Base-by-base conservation (phyloP, 2,113 vertebrate species). In the Coreoperca whiteheadi region DNA sequence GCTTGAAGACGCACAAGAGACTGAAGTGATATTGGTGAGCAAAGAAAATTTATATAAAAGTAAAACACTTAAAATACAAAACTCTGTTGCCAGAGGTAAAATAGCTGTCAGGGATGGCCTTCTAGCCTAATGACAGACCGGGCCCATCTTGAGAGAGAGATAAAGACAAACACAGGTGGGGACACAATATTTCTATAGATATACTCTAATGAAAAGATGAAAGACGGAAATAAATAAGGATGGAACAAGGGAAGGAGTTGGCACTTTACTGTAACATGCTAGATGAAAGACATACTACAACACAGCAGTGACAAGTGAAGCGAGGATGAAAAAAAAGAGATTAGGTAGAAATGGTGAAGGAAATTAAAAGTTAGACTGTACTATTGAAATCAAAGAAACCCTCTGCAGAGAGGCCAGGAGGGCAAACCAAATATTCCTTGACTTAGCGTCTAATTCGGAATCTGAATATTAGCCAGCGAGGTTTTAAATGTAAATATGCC, bases 401-500 rank as follows among this genome's bases (percentile, higher is more conserved):
- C 90, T 89, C 88, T 0, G 74, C 93, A 89, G 95, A 95, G 96
- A 96, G 97, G 97, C 95, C 96, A 96, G 91, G 94, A 96, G 97
- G 97, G 95, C 97, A 97, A 96, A 97, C 96, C 96, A 97, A 98
- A 98, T 98, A 98, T 98, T 98, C 97, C 97, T 96, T 94, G 96
- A 97, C 96, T 97, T 97, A 96, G 96, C 95, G 95, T 97, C 96
- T 97, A 96, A 97, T 98, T 97, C 96, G 93, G 96, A 97, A 96
- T 97, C 94, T 95, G 97, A 85, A 97, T 97, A 98, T 98, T 97
- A 98, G 96, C 96, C 96, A 91, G 96, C 93, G 96, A 96, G 96
- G 84, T 96, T 98, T 98, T 97, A 97, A 98, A 98, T 99, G 97
- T 98, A 98, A 98, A 99, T 98, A 98, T 97, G 96, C 96, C 97